A percentile compares a stretch with the other conserved stretches of the same genome.
Evolutionary conservation across 2,113 vertebrate genomes (phyloP).

Genomic region (Sander vitreus): DNA sequence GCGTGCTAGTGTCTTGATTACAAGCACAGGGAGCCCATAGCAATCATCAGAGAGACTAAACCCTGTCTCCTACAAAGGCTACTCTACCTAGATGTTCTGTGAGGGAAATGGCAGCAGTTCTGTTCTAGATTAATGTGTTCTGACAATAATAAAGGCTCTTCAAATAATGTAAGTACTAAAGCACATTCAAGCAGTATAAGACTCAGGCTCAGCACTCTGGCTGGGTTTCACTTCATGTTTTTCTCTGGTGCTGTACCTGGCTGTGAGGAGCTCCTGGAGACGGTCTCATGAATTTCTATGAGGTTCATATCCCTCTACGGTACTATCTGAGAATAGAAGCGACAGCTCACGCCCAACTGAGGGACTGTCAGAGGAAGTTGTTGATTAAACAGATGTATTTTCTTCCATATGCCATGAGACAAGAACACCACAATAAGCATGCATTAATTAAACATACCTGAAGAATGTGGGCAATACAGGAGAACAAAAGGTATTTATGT

Average conservation of each 20-base stretch:
- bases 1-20: conserved; percentile 69
- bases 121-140: conserved; percentile 58
- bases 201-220: conserved; percentile 40
- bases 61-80: conserved; percentile 43
- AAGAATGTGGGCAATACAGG: conserved; percentile 54
- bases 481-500: conserved; percentile 60
- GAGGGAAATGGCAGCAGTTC: conserved; percentile 40
- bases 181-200: conserved; percentile 59
- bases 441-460: conserved; percentile 79
- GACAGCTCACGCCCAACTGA: conserved; percentile 68
- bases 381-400: conserved; percentile 81
- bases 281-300: conserved; percentile 74
- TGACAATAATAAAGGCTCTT: conserved; percentile 66
- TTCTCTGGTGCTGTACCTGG: conserved; percentile 53
- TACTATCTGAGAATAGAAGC: conserved; percentile 69
- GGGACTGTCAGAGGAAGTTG: conserved; percentile 78
- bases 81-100: conserved; percentile 45
- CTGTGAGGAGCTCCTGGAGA: conserved; percentile 53
- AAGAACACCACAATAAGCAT: conserved; percentile 64
- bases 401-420: conserved; percentile 58
- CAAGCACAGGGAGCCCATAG: conserved; percentile 54
- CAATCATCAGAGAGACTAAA: conserved; percentile 52
- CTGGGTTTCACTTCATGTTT: conserved; percentile 60
- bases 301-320: conserved; percentile 68
- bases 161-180: conserved; percentile 67